Conservation (phyloP, 2,888 invertebrate genomes). For the Arctia plantaginis region DNA sequence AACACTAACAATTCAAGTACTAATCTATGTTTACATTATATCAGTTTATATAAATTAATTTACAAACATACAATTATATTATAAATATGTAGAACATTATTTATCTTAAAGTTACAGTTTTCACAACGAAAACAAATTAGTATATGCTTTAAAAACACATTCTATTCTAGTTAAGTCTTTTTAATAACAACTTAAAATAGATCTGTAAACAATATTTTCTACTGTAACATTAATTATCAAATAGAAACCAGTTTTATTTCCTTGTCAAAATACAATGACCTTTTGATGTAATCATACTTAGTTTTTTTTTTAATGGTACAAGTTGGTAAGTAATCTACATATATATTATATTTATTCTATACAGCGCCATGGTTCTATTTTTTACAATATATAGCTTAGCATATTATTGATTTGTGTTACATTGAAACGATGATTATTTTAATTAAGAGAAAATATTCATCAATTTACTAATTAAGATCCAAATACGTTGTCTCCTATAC, state of each 20-base stretch:
- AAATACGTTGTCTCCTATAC: slow-evolving; percentile 14
- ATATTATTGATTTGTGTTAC: slow-evolving; percentile 38
- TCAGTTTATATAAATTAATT: slow-evolving; percentile 30
- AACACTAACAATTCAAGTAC: slow-evolving; percentile 58
- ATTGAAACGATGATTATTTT: slow-evolving; percentile 27
- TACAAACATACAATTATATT: slow-evolving; percentile 25
- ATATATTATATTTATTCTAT: slow-evolving; percentile 40
- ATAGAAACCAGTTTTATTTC: slow-evolving; percentile 12
- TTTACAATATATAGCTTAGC: slow-evolving; percentile 52
- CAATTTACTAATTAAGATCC: slow-evolving; percentile 18
- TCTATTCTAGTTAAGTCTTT: neutral
- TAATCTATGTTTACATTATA: slow-evolving; percentile 44
- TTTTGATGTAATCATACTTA: slow-evolving; percentile 14
- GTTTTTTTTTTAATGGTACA: slow-evolving; percentile 17
- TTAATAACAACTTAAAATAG: neutral
- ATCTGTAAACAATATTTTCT: neutral
- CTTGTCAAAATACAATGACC: slow-evolving; percentile 13
- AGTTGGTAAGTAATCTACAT: slow-evolving; percentile 33
- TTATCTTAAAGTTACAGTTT: neutral
- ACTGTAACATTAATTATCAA: neutral
- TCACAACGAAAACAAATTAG: slow-evolving; percentile 7
- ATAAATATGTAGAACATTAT: slow-evolving; percentile 4
- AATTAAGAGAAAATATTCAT: slow-evolving; percentile 7
- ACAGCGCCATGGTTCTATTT: slow-evolving; percentile 51
- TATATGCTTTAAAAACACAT: slow-evolving; percentile 4